Percentiles rank a stretch among this genome's conserved stretches.
Evolutionary conservation across 2,797 vertebrate species (phyloP).

Genomic region (Lacerta bilineata): DNA sequence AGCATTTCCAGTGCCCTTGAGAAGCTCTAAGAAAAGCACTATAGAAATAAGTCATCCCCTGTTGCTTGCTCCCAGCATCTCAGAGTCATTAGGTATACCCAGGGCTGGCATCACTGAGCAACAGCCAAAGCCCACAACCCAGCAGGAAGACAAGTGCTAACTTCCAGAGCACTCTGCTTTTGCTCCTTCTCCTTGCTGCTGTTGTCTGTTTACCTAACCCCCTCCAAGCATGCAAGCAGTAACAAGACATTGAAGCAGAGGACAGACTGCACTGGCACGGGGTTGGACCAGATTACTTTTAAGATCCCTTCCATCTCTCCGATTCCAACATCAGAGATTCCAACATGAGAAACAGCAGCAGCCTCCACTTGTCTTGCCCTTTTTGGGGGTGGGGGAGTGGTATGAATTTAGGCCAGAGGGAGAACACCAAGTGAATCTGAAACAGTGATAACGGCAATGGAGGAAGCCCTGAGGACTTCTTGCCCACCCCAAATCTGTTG

Average conservation of each 20-base stretch:
- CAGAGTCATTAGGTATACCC: neutral
- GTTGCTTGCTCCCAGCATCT: neutral
- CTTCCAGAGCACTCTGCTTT: neutral
- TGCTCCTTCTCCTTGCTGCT: neutral
- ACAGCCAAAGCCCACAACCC: neutral
- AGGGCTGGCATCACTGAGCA: neutral
- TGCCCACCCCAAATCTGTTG: neutral
- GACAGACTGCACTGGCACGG: no score
- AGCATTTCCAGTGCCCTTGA: neutral
- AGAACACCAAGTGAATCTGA: neutral
- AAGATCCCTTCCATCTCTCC: no score
- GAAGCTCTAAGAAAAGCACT: neutral
- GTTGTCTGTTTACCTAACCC: neutral
- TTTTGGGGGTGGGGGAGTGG: neutral
- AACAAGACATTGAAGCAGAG: no score
- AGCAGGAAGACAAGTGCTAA: neutral
- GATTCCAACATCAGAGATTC: no score
- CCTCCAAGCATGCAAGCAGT: no score
- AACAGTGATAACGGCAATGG: neutral
- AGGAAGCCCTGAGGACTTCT: neutral
- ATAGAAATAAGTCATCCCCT: neutral
- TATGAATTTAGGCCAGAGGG: neutral
- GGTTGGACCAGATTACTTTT: no score
- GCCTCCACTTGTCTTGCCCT: neutral
- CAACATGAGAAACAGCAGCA: no score